These are phyloP conservation scores for Eremobia ochroleuca DNA, from an alignment of 2,888 invertebrate species.

Conservation along the genomic window DNA sequence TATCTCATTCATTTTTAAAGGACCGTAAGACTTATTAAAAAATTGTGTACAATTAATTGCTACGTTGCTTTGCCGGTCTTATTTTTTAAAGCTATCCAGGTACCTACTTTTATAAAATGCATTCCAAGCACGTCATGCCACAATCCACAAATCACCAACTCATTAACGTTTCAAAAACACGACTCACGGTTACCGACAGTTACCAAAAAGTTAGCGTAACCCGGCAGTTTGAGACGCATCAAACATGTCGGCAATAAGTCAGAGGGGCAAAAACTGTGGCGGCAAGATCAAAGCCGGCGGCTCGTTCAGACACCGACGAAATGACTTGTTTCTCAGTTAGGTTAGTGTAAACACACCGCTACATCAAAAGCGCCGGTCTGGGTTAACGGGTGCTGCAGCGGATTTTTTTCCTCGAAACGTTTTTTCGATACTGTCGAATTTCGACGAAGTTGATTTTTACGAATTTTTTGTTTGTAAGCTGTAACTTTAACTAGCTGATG, in stretches of 20 bases:
- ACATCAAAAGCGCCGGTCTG: constrained; percentile 86
- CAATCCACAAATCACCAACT: constrained; percentile 63
- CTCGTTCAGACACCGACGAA: constrained; percentile 81
- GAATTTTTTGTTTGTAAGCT: constrained; percentile 10
- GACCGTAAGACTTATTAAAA: neutral
- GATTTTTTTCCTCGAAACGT: constrained; percentile 44
- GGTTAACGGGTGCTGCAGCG: constrained; percentile 61
- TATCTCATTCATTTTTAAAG: no score
- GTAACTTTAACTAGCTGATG: no score
- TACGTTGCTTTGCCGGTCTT: neutral
- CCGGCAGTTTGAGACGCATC: constrained; percentile 72
- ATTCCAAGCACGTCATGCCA: constrained; percentile 29
- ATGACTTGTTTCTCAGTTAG: constrained; percentile 90
- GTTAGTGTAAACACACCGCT: constrained; percentile 89
- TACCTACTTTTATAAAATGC: neutral
- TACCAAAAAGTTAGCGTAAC: constrained; percentile 76
- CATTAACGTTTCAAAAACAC: constrained; percentile 62
- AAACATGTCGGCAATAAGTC: constrained; percentile 81
- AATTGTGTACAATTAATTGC: neutral
- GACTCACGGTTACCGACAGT: constrained; percentile 71
- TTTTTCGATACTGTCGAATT: constrained; percentile 54
- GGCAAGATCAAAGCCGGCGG: constrained; percentile 87
- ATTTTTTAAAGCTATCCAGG: neutral
- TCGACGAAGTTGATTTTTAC: constrained; percentile 29
- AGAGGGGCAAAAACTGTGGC: constrained; percentile 81